Evolutionary conservation across 1,140 invertebrate genomes (phyloP), one percentile per base, ranked within the genome.

Genomic region (Drosophila tristis): DNA sequence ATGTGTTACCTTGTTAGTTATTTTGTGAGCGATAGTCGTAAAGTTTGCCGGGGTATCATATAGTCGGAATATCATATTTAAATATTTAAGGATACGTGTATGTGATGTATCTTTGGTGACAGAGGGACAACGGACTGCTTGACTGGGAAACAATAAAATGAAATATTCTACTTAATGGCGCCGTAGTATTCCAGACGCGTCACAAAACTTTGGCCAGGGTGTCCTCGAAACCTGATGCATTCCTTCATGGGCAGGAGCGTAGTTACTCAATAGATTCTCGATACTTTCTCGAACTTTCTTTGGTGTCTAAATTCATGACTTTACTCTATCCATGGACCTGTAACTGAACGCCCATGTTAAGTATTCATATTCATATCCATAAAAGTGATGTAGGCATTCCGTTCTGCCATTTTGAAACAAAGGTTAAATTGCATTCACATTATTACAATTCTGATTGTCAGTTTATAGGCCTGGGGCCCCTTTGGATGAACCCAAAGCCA

Each of bases 81-180:
- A 35, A 35, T 35, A 35, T 11, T 35, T 35, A 13, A 4, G 35
- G 26, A 29, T 5, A 43, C 48, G 44, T 56, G 42, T 55, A 59
- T 67, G 81, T 72, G 70, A 82, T 73, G 75, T 75, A 78, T 87
- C 72, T 57, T 84, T 76, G 49, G 47, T 54, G 80, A 56, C 70
- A 66, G 75, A 70, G 80, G 74, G 55, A 20, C 67, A 62, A 49
- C 47, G 48, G 54, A 49, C 49, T 54, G 57, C 35, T 13, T 11
- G 35, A 39, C 35, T 13, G 58, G 70, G 61, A 53, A 76, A 87
- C 84, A 89, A 87, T 87, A 89, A 87, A 87, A 87, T 87, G 89
- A 87, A 84, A 89, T 87, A 87, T 87, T 89, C 84, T 74, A 87
- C 84, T 89, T 89, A 87, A 87, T 87, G 84, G 84, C 72, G 50